Evolutionary conservation across 2,113 vertebrate genomes (phyloP).

Genomic region (Corythaixoides concolor): DNA sequence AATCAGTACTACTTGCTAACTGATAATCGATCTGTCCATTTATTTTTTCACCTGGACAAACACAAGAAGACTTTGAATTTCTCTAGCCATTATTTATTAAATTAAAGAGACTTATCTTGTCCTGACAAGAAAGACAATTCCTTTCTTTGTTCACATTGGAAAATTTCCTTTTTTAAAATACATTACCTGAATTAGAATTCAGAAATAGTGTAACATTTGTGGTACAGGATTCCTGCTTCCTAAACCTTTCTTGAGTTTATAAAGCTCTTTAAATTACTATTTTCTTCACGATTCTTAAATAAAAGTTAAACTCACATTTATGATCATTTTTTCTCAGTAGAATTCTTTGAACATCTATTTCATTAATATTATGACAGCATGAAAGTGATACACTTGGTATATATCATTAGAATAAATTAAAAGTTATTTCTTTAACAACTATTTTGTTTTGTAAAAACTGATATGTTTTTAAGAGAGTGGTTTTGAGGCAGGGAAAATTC

Average conservation of each 20-base stretch:
- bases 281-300: background rate
- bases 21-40: conserved; percentile 4
- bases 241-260: background rate
- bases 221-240: background rate
- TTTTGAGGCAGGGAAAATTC: background rate
- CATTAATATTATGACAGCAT: background rate
- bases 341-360: background rate
- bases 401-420: background rate
- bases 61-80: conserved; percentile 30
- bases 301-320: background rate
- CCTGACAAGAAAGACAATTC: conserved; percentile 41
- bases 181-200: background rate
- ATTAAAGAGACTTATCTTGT: background rate
- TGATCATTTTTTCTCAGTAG: background rate
- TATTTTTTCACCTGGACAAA: conserved; percentile 38
- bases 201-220: background rate
- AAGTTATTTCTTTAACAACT: background rate
- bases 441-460: background rate
- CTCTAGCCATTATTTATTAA: background rate
- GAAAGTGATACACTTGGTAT: background rate
- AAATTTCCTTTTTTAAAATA: background rate
- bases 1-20: conserved; percentile 26
- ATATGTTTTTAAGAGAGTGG: background rate
- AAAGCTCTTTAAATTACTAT: background rate
- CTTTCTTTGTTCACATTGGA: background rate